Base-by-base conservation (phyloP, 2,888 invertebrate species). In the Lasioglossum villosulum region DNA sequence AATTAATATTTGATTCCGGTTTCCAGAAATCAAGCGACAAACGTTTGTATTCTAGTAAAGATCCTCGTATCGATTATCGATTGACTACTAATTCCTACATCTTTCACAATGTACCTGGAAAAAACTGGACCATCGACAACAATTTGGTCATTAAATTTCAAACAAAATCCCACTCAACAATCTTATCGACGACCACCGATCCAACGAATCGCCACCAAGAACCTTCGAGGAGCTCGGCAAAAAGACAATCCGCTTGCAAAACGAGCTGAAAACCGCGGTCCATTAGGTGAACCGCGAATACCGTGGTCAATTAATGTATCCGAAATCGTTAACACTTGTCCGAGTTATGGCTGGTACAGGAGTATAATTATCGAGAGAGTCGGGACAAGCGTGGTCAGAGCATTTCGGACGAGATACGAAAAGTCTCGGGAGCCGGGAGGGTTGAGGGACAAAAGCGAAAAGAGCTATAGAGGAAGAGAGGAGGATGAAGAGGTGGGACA, bases 271-370 rank as follows among this genome's bases (percentile, higher is more conserved):
- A 27, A 16, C 14, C 59, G 16, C 59, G 16, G 12, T 16, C 27
- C 27, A 63, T 27, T 30, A 27, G 59, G 30, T 5, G 4, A 30
- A 30, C 59, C 59, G 59, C 59, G 59, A 63, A 5, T 63, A 16
- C 27, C 16, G 30, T 16, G 27, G 59, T 63, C 59, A 16, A 63
- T 16, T 27, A 63, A 63, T 63, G 59, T 27, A 63, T 63, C 27
- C 59, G 27, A 63, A 63, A 63, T 63, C 59, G 59, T 63, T 63
- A 30, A 63, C 59, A 63, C 59, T 63, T 63, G 59, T 27, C 59
- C 27, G 59, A 63, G 59, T 27, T 63, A 63, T 30, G 27, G 59
- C 14, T 27, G 27, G 27, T 30, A 63, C 59, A 30, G 59, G 2
- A 30, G 59, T 63, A 63, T 63, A 63, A 63, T 63, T 63, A 63